These are phyloP conservation scores for Cydia splendana DNA, from an alignment of 1,140 invertebrate genomes.

Conservation along the genomic window DNA sequence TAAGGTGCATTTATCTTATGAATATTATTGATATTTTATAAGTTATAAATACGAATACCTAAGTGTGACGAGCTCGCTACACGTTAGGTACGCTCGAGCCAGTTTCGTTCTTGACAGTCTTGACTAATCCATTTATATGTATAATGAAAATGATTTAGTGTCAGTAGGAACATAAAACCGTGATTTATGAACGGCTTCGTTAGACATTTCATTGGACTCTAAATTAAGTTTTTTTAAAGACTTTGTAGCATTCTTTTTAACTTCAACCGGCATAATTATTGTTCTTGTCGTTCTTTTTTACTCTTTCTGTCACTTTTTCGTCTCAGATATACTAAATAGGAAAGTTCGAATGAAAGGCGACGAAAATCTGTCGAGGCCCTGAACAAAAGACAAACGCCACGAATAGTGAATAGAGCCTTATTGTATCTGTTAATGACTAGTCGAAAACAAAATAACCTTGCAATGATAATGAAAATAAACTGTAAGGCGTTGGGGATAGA, in stretches of 20 bases:
- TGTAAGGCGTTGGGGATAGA: neutral
- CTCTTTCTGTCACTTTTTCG: conserved; percentile 1
- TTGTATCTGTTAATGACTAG: conserved; percentile 24
- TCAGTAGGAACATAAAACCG: neutral
- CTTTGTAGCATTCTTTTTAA: neutral
- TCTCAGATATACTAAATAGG: conserved; percentile 18
- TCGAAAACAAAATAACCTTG: conserved; percentile 8
- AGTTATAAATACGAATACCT: neutral
- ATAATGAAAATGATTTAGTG: neutral
- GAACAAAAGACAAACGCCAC: conserved; percentile 17
- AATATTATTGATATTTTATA: no score
- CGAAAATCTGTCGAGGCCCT: conserved; percentile 2
- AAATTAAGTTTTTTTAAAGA: neutral
- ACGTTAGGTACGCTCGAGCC: neutral
- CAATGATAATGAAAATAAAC: neutral
- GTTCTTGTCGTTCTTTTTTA: conserved; percentile 16
- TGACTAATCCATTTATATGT: neutral
- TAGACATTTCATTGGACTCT: neutral
- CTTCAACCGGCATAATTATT: conserved; percentile 17
- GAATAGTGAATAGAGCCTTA: conserved; percentile 16
- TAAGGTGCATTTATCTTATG: no score
- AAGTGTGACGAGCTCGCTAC: neutral
- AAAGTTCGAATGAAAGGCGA: conserved; percentile 24
- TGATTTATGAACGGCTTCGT: neutral
- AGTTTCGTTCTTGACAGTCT: neutral